Evolutionary conservation across 2,113 vertebrate species (phyloP).

Genomic region (Glaucomys volans): DNA sequence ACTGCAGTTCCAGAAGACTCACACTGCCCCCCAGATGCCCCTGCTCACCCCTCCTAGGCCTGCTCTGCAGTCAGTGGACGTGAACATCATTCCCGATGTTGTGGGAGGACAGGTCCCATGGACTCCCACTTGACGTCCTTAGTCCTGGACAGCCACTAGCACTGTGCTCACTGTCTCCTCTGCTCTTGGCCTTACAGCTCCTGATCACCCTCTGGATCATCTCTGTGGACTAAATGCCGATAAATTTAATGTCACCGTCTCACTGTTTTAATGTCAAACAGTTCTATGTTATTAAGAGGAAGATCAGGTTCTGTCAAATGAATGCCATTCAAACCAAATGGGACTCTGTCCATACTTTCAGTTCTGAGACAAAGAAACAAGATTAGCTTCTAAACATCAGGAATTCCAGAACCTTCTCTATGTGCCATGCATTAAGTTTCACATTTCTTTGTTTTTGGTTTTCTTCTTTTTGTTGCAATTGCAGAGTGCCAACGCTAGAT

Average conservation of each 20-base stretch:
- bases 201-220: no score
- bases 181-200: background rate
- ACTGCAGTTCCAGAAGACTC: background rate
- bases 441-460: background rate
- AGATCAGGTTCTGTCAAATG: background rate
- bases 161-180: background rate
- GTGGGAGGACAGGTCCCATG: no score
- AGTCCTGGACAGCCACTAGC: background rate
- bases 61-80: background rate
- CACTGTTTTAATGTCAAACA: background rate
- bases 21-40: accelerated
- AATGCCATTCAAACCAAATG: background rate
- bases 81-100: no score
- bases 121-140: background rate
- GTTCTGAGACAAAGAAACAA: background rate
- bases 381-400: background rate
- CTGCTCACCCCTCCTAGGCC: background rate
- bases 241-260: background rate
- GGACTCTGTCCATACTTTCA: background rate
- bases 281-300: background rate
- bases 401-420: background rate
- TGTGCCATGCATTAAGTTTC: background rate
- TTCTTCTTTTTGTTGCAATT: background rate
- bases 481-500: background rate
- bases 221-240: background rate